phyloP scores from a whole-genome alignment of 2,888 invertebrate species.

The Oxycera nigricornis region DNA sequence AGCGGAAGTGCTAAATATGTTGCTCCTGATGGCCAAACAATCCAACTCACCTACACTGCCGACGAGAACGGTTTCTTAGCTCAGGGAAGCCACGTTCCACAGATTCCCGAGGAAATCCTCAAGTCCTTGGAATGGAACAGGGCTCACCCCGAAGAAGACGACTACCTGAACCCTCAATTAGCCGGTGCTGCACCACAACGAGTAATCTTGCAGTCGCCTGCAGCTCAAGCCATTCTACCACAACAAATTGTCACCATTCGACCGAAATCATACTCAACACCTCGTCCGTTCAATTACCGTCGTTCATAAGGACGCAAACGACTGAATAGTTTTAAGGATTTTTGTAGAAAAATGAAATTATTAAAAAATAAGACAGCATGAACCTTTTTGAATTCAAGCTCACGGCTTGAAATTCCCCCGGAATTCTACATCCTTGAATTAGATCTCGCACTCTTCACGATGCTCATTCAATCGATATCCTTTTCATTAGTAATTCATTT shows the following conservation, averaged over 20 bases:
- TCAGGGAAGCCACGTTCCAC: conserved; percentile 26
- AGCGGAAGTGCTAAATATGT: conserved; percentile 62
- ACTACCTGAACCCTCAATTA: conserved; percentile 31
- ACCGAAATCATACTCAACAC: not conserved
- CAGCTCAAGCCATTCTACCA: not conserved
- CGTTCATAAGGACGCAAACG: not conserved
- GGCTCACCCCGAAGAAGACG: conserved; percentile 33
- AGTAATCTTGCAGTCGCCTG: not conserved
- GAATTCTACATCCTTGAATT: too few species aligned
- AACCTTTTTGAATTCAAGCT: too few species aligned
- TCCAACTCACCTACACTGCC: conserved; percentile 47
- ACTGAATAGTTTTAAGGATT: conserved; percentile 9
- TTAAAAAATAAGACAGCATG: not conserved
- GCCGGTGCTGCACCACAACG: not conserved
- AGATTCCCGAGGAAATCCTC: conserved; percentile 29
- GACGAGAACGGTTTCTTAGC: conserved; percentile 29
- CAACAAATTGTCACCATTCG: conserved; percentile 10
- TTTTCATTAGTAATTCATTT: not conserved
- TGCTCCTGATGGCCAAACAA: conserved; percentile 40
- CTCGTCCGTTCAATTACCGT: not conserved
- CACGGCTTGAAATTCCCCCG: too few species aligned
- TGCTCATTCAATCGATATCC: too few species aligned
- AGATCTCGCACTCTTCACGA: too few species aligned
- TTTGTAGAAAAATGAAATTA: conserved; percentile 2
- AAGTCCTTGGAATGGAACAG: conserved; percentile 35